Percentiles rank a stretch among this genome's conserved stretches.
Evolutionary conservation across 2,888 invertebrate species (phyloP).

Genomic region (Cataglyphis livida): DNA sequence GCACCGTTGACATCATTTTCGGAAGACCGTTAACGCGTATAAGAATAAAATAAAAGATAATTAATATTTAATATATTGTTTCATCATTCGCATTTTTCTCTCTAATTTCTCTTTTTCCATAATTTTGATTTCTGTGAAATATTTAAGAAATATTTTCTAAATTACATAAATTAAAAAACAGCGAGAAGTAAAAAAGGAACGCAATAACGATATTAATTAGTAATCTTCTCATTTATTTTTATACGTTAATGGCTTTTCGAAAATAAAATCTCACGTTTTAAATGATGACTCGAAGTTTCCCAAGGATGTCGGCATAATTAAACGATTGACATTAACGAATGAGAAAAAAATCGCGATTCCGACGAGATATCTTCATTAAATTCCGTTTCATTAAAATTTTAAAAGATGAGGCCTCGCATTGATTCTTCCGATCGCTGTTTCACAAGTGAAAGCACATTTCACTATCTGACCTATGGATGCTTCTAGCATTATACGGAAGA

Average conservation of each 20-base stretch:
- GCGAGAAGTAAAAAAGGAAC: neutral
- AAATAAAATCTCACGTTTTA: neutral
- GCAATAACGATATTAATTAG: neutral
- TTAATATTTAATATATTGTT: neutral
- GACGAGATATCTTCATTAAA: neutral
- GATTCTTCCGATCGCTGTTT: neutral
- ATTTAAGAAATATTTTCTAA: neutral
- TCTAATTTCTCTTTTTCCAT: neutral
- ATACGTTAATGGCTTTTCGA: neutral
- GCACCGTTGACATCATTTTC: neutral
- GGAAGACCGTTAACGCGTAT: neutral
- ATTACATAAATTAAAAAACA: neutral
- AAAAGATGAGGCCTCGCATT: neutral
- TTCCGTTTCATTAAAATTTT: neutral
- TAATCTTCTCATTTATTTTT: neutral
- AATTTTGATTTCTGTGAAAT: neutral
- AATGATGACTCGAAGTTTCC: neutral
- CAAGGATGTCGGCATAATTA: neutral
- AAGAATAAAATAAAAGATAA: neutral
- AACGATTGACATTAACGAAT: conserved; percentile 1
- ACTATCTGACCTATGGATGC: conserved; percentile 68
- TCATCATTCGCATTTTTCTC: neutral
- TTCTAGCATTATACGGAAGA: conserved; percentile 61
- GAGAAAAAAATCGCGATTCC: neutral
- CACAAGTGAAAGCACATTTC: conserved; percentile 73